Conservation (phyloP, 2,797 vertebrate species). For the Hippopotamyrus pictus region DNA sequence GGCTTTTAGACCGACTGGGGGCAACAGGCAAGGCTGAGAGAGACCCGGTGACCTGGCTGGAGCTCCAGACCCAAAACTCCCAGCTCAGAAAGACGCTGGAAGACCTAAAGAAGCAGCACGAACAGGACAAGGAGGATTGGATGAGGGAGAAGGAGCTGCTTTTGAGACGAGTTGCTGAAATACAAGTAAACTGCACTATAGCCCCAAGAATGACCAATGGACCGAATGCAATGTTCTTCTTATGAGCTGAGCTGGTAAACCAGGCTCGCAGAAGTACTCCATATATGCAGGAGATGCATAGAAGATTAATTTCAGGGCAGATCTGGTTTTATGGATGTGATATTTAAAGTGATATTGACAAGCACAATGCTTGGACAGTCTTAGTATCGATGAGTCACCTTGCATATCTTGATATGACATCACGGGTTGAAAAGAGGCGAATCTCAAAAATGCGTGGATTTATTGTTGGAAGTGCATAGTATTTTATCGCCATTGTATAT, state of each 20-base stretch:
- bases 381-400: neutral
- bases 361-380: neutral
- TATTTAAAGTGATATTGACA: neutral
- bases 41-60: slow-evolving; percentile 29
- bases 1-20: slow-evolving; percentile 32
- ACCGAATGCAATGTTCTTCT: neutral
- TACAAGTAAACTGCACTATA: slow-evolving; percentile 57
- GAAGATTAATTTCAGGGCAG: neutral
- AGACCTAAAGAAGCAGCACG: slow-evolving; percentile 56
- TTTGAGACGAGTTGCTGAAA: slow-evolving; percentile 67
- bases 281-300: neutral
- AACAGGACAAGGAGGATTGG: slow-evolving; percentile 63
- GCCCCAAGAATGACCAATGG: neutral
- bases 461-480: neutral
- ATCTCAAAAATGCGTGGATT: neutral
- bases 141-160: slow-evolving; percentile 61
- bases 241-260: neutral
- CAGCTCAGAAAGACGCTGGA: slow-evolving; percentile 61
- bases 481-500: neutral
- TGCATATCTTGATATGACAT: neutral
- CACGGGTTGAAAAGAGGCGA: neutral
- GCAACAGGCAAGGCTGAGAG: neutral
- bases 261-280: neutral
- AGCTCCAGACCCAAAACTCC: slow-evolving; percentile 44
- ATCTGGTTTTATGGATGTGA: neutral